Conservation (phyloP, 37 sponge, comb jelly and placozoan genomes). For the Amphimedon queenslandica region DNA sequence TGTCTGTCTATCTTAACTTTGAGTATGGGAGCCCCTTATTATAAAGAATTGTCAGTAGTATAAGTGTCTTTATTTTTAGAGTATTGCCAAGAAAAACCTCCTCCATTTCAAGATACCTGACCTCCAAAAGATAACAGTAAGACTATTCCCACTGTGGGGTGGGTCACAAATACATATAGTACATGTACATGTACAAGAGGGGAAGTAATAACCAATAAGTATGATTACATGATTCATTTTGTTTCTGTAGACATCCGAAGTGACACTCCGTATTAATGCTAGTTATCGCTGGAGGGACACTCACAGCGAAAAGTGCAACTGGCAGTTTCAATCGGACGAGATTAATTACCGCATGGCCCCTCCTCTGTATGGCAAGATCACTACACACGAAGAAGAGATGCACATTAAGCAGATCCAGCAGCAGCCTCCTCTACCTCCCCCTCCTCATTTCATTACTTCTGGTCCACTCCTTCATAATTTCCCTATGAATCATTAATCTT, state of each 20-base stretch:
- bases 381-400: not conserved
- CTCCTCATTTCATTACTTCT: not conserved
- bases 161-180: no score
- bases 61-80: no score
- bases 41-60: no score
- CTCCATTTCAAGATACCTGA: conserved; percentile 59
- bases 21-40: no score
- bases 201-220: no score
- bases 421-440: no score
- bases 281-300: not conserved
- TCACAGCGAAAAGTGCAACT: not conserved
- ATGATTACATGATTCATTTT: no score
- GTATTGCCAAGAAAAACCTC: conserved; percentile 38
- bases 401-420: not conserved
- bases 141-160: not conserved
- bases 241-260: not conserved
- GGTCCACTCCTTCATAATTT: not conserved
- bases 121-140: conserved; percentile 67
- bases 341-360: not conserved
- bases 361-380: not conserved
- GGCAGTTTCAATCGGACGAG: not conserved
- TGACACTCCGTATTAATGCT: not conserved
- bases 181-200: no score
- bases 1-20: no score
- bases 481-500: not conserved